Base-by-base conservation (phyloP, 2,888 invertebrate species). In the Siphlonurus alternatus region DNA sequence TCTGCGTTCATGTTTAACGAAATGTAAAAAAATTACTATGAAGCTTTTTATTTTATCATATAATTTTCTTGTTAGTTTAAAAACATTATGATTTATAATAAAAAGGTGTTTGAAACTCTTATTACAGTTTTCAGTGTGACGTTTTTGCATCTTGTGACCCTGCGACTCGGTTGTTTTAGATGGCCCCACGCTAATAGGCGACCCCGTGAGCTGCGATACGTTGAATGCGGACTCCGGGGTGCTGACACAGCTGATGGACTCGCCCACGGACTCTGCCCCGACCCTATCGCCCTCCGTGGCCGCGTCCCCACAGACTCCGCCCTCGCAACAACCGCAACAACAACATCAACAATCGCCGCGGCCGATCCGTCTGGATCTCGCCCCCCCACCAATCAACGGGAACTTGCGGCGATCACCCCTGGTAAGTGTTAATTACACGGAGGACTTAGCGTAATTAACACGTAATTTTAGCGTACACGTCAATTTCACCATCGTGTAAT, bases 361-460 rank as follows among this genome's bases (percentile, higher is more conserved):
- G 62, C 73, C 73, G 10, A 70, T 71, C 61, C 68, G 73, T 67
- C 71, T 74, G 51, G 74, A 74, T 65, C 70, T 73, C 61, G 71
- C 72, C 24, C 72, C 73, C 19, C 72, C 72, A 53, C 72, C 66
- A n/a, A 64, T 66, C 20, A 65, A 67, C 53, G 66, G 64, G 54
- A 51, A 64, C 62, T 53, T 61, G n/a, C 25, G 67, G 64, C 65
- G 66, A 54, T 66, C 67, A 7, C 65, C 67, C n/a, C 24, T 69
- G 65, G 68, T 67, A 61, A 65, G 66, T 65, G 2, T n/a, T 7
- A 10, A n/a, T n/a, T n/a, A n/a, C n/a, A n/a, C n/a, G n/a, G n/a
- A n/a, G n/a, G n/a, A n/a, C n/a, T n/a, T n/a, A n/a, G n/a, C n/a
- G n/a, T n/a, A n/a, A n/a, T n/a, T n/a, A n/a, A n/a, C n/a, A n/a